Percentiles rank a stretch among this genome's conserved stretches.
Conservation (phyloP, 2,113 vertebrate genomes). For the Sylvicapra grimmia region DNA sequence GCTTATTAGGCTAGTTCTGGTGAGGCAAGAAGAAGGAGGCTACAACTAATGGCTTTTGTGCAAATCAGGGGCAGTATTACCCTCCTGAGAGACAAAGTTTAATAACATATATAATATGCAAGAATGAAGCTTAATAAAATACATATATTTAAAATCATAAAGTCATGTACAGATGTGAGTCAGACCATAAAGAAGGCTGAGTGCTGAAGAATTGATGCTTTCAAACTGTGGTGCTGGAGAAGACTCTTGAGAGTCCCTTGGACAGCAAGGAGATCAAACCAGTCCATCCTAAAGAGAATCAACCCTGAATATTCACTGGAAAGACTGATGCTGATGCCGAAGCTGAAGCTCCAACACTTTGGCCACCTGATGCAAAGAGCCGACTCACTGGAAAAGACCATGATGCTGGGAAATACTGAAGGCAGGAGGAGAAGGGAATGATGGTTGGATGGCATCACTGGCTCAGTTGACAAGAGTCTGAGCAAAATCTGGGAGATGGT, state of each 20-base stretch:
- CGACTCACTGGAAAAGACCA: not conserved
- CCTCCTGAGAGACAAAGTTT: not conserved
- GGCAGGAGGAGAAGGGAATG: not conserved
- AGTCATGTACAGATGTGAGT: not conserved
- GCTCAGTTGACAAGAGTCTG: not conserved
- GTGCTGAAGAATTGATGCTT: not conserved
- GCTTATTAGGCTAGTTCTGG: not conserved
- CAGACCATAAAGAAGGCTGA: not conserved
- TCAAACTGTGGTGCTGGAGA: not conserved
- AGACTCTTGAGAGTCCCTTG: not conserved
- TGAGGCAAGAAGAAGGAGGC: not conserved
- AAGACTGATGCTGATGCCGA: not conserved
- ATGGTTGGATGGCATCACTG: not conserved
- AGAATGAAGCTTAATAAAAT: not conserved
- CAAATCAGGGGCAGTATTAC: not conserved
- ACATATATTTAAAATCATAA: not conserved
- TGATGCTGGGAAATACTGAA: not conserved
- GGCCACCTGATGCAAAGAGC: not conserved
- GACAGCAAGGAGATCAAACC: not conserved
- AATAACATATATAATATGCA: not conserved
- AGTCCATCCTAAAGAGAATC: not conserved
- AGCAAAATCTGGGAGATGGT: not conserved
- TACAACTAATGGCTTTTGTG: not conserved
- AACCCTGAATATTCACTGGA: not conserved
- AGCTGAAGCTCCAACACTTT: not conserved